Evolutionary conservation across 2,888 invertebrate species (phyloP).

Genomic region (Aleiodes leptofemur): DNA sequence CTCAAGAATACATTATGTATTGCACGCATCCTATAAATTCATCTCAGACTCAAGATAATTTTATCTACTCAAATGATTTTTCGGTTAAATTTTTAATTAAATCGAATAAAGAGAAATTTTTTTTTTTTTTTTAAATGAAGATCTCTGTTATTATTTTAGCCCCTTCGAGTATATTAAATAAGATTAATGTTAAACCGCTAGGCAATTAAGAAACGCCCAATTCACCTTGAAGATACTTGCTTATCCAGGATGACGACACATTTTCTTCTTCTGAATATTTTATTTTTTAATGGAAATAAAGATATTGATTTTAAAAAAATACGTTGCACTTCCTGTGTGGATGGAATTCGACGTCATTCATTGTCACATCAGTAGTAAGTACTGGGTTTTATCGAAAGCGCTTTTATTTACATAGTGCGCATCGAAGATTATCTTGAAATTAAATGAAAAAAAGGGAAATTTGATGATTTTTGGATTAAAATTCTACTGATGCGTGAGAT

Average conservation of each 20-base stretch:
- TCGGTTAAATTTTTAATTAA: too few species aligned
- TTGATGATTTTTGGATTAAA: neutral
- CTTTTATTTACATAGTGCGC: neutral
- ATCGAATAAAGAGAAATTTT: too few species aligned
- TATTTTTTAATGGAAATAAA: neutral
- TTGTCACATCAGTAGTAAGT: constrained; percentile 32
- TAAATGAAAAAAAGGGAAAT: neutral
- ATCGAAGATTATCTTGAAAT: constrained; percentile 5
- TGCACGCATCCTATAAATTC: constrained; percentile 16
- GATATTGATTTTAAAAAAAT: neutral
- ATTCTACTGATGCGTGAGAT: constrained; percentile 15
- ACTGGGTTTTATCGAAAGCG: neutral
- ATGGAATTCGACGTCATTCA: constrained; percentile 11
- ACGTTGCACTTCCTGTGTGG: constrained; percentile 7
- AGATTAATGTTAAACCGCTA: neutral
- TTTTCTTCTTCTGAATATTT: constrained; percentile 16
- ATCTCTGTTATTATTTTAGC: constrained; percentile 12
- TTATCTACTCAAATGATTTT: constrained; percentile 8
- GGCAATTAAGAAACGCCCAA: constrained; percentile 11
- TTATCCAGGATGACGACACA: constrained; percentile 27
- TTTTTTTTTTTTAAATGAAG: neutral
- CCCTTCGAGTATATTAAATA: constrained; percentile 7
- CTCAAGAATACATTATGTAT: constrained; percentile 9
- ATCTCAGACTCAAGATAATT: constrained; percentile 1
- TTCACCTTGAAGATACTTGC: constrained; percentile 32